A percentile compares a stretch with the other conserved stretches of the same genome.
phyloP scores from a whole-genome alignment of 2,888 invertebrate species.

The Sphaerophoria taeniata region DNA sequence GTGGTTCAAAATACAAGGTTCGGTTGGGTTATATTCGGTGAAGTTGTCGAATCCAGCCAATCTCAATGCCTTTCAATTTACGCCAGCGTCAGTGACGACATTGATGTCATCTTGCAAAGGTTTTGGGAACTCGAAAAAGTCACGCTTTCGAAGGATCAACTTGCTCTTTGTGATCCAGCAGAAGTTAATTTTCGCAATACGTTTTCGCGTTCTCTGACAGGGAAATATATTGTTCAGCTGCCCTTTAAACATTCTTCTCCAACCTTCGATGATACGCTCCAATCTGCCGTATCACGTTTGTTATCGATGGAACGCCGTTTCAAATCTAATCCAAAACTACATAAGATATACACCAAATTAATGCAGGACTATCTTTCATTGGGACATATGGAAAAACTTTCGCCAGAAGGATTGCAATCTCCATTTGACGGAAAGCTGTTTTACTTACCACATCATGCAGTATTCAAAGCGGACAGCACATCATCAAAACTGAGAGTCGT shows the following conservation, averaged over 20 bases:
- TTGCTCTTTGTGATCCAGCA: constrained; percentile 4
- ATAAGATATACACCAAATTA: constrained; percentile 1
- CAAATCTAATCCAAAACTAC: background rate
- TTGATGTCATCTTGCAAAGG: background rate
- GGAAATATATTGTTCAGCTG: constrained; percentile 41
- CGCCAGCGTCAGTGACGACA: background rate
- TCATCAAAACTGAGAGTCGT: background rate
- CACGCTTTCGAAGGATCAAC: background rate
- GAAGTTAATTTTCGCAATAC: constrained; percentile 33
- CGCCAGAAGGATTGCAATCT: background rate
- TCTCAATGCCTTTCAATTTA: background rate
- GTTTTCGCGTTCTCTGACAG: constrained; percentile 10
- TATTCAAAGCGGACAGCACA: background rate
- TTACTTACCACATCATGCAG: constrained; percentile 20
- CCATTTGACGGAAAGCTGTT: background rate
- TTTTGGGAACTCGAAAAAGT: constrained; percentile 35
- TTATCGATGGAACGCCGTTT: constrained; percentile 33
- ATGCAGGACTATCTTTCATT: constrained; percentile 12
- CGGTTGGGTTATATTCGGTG: constrained; percentile 20
- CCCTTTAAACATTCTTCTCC: constrained; percentile 23
- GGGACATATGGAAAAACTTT: constrained; percentile 10
- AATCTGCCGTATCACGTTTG: constrained; percentile 12
- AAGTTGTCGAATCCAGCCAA: background rate
- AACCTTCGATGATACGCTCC: constrained; percentile 32
- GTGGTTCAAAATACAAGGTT: constrained; percentile 19